Percentiles rank a stretch among this genome's conserved stretches.
These are phyloP conservation scores for Escarpia spicata DNA, from an alignment of 2,888 invertebrate species.

Conservation along the genomic window DNA sequence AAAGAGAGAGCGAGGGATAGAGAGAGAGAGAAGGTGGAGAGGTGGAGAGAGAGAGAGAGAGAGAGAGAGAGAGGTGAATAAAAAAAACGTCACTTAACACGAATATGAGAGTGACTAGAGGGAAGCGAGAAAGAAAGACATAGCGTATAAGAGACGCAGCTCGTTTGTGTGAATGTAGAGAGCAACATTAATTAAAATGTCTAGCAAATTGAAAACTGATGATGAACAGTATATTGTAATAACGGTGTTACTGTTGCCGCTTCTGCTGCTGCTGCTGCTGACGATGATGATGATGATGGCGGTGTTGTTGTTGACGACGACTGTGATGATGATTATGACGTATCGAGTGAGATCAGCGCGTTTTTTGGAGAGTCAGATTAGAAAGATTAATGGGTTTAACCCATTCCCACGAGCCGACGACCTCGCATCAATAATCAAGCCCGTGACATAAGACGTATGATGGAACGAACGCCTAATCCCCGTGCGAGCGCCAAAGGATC, in stretches of 20 bases:
- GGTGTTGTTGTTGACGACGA: neutral
- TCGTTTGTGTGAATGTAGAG: no score
- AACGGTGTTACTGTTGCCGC: no score
- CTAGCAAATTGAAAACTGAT: no score
- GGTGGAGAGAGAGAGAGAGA: neutral
- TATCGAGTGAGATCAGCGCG: neutral
- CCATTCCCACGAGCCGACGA: neutral
- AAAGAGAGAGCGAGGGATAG: neutral
- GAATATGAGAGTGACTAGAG: no score
- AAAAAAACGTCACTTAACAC: no score
- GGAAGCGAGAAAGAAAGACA: no score
- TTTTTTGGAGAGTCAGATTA: neutral
- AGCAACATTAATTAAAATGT: no score
- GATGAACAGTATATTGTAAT: no score
- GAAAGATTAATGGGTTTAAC: neutral
- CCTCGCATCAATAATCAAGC: constrained; percentile 6
- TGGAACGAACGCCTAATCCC: constrained; percentile 4
- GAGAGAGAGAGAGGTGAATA: neutral
- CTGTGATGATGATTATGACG: neutral
- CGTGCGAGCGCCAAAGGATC: neutral
- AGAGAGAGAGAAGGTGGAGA: neutral
- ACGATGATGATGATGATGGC: neutral
- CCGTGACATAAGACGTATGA: constrained; percentile 13
- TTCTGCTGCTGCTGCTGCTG: no score
- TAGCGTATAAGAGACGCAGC: no score